phyloP scores from a whole-genome alignment of 1,140 invertebrate species.

The Euwallacea similis region DNA sequence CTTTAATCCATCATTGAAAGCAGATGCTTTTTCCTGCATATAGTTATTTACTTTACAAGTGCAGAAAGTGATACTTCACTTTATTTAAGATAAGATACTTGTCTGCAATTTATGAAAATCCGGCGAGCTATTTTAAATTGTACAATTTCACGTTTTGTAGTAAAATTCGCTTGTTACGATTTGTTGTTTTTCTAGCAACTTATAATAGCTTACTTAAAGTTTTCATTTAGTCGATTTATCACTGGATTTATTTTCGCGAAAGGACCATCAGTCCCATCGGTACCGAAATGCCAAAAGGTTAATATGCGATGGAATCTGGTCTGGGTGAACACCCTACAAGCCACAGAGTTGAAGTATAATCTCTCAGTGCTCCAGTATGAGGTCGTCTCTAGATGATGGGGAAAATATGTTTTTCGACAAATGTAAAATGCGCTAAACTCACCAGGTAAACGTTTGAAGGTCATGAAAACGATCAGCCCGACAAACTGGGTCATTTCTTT shows the following conservation, averaged over 20 bases:
- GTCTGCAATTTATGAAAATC: too few relatives aligned
- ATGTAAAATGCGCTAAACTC: background rate
- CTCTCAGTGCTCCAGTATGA: slow-evolving; percentile 25
- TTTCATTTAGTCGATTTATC: slow-evolving; percentile 9
- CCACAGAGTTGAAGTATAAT: slow-evolving; percentile 18
- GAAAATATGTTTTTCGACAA: background rate
- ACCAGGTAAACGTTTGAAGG: slow-evolving; percentile 21
- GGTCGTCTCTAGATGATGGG: background rate
- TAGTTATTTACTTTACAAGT: too few relatives aligned
- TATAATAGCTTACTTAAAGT: slow-evolving; percentile 12
- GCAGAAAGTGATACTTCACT: too few relatives aligned
- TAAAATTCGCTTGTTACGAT: too few relatives aligned
- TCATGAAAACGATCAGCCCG: slow-evolving; percentile 21
- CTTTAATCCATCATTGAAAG: too few relatives aligned
- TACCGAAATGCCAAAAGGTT: slow-evolving; percentile 21
- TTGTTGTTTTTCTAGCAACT: too few relatives aligned
- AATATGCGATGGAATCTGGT: slow-evolving; percentile 23
- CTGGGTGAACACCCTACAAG: slow-evolving; percentile 23
- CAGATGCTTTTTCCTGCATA: too few relatives aligned
- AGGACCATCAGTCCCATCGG: slow-evolving; percentile 10
- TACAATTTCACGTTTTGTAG: too few relatives aligned
- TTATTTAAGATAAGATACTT: too few relatives aligned
- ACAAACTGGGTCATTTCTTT: slow-evolving; percentile 29
- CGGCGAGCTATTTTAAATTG: too few relatives aligned
- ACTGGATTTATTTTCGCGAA: slow-evolving; percentile 24